Evolutionary conservation across 2,113 vertebrate species (phyloP).

Genomic region (Calidris pygmaea): DNA sequence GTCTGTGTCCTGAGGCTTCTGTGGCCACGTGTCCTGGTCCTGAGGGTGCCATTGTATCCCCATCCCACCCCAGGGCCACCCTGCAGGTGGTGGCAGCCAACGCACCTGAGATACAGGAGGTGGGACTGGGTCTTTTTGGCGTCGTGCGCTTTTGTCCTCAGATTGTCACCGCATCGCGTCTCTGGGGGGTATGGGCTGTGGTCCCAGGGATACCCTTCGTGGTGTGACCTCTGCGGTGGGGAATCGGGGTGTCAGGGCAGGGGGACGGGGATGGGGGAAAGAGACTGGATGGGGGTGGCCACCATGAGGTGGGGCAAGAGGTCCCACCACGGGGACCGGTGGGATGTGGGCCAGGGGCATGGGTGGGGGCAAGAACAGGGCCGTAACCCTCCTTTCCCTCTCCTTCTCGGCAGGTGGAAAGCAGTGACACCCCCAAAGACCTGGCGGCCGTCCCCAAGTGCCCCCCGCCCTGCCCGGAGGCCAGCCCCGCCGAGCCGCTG

Average conservation of each 20-base stretch:
- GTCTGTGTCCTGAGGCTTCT: neutral
- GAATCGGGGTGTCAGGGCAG: neutral
- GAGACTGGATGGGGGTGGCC: neutral
- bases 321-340: fast-evolving
- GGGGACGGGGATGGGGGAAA: neutral
- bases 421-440: conserved; percentile 80
- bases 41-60: neutral
- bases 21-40: neutral
- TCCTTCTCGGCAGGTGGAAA: conserved; percentile 78
- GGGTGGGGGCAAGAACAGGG: neutral
- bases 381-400: neutral
- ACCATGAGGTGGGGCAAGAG: neutral
- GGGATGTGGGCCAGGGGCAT: neutral
- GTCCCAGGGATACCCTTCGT: fast-evolving
- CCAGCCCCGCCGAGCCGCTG: conserved; percentile 77
- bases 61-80: fast-evolving
- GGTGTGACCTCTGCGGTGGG: neutral
- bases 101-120: fast-evolving
- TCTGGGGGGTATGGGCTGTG: no score
- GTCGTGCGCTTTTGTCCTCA: fast-evolving
- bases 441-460: conserved; percentile 75
- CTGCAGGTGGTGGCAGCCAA: fast-evolving
- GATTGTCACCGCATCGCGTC: fast-evolving
- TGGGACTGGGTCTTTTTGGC: fast-evolving
- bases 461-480: conserved; percentile 74